Evolutionary conservation across 1,140 invertebrate species (phyloP).

Genomic region (Antheraea mylitta): DNA sequence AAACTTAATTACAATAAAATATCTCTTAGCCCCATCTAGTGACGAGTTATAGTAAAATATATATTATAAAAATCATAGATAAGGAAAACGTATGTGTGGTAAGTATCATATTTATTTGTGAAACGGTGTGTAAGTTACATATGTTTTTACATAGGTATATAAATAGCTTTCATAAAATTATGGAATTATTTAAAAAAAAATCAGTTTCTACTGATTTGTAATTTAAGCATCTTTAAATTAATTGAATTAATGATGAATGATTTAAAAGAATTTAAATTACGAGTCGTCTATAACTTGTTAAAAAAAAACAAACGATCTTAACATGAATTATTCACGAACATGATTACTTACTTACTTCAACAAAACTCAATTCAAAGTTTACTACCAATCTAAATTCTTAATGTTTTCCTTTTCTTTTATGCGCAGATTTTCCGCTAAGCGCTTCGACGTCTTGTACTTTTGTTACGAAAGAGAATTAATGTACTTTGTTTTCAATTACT

Average conservation of each 20-base stretch:
- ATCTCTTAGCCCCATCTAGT: too few relatives aligned
- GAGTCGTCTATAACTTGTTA: conserved; percentile 1
- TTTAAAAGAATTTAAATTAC: background rate
- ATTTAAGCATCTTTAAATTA: background rate
- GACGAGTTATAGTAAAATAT: too few relatives aligned
- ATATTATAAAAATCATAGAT: too few relatives aligned
- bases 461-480: conserved; percentile 36
- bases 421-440: conserved; percentile 25
- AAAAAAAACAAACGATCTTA: conserved; percentile 15
- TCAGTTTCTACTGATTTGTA: too few relatives aligned
- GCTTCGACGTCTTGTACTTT: conserved; percentile 27
- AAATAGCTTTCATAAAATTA: too few relatives aligned
- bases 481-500: conserved; percentile 1
- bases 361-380: conserved; percentile 44
- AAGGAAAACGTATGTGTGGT: too few relatives aligned
- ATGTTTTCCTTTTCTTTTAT: conserved; percentile 34
- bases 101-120: too few relatives aligned
- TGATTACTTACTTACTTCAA: conserved; percentile 35
- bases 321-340: conserved; percentile 36
- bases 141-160: too few relatives aligned
- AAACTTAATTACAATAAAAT: too few relatives aligned
- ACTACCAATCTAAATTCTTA: conserved; percentile 41
- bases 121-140: too few relatives aligned
- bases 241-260: background rate
- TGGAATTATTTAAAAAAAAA: background rate